A percentile compares a stretch with the other conserved stretches of the same genome.
Conservation (phyloP, 2,797 vertebrate species). For the Acropternis orthonyx region DNA sequence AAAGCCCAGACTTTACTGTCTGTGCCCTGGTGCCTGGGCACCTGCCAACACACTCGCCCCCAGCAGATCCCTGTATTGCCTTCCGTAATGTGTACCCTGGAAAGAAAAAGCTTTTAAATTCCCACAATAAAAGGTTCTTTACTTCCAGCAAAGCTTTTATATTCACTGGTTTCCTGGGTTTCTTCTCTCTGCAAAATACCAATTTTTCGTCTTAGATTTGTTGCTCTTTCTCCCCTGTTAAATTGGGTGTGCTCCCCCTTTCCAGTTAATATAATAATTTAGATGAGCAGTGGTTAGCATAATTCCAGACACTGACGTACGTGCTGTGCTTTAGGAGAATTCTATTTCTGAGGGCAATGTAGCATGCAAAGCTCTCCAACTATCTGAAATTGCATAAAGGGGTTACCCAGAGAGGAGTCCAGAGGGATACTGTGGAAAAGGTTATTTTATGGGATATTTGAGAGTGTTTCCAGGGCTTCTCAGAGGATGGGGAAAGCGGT, state of each 20-base stretch:
- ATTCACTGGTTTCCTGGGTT: background rate
- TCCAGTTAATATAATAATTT: constrained; percentile 66
- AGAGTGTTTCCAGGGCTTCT: background rate
- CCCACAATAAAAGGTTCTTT: background rate
- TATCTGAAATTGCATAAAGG: constrained; percentile 40
- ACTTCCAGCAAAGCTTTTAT: constrained; percentile 27
- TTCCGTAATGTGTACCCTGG: background rate
- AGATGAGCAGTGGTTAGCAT: constrained; percentile 55
- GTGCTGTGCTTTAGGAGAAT: constrained; percentile 35
- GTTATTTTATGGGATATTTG: background rate
- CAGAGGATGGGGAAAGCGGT: background rate
- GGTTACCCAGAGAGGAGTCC: background rate
- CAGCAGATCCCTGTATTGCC: background rate
- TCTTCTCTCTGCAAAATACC: constrained; percentile 3
- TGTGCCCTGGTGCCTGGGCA: background rate
- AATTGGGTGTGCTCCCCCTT: constrained; percentile 42
- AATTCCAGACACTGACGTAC: constrained; percentile 45
- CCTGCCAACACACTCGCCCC: background rate
- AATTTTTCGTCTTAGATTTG: constrained; percentile 46
- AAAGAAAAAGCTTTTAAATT: constrained; percentile 9
- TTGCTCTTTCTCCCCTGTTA: constrained; percentile 53
- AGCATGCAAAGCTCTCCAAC: constrained; percentile 42
- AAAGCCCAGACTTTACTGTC: background rate
- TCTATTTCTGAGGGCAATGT: constrained; percentile 59
- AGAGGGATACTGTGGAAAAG: background rate